phyloP scores from a whole-genome alignment of 2,113 vertebrate species.

The Burhinus bistriatus region DNA sequence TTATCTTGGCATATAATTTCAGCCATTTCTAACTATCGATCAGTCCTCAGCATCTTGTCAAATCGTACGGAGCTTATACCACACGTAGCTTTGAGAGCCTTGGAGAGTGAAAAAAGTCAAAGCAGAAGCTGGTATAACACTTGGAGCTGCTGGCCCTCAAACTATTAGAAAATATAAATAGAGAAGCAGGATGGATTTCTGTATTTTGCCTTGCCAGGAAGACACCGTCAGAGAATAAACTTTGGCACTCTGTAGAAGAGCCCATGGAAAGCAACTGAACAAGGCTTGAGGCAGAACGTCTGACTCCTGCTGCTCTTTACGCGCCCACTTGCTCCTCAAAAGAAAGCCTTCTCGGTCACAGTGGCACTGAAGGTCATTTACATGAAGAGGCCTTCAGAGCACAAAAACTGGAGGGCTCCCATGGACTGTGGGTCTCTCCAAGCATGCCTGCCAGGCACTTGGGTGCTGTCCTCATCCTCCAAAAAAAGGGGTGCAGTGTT shows the following conservation, averaged over 20 bases:
- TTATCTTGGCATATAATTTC: background rate
- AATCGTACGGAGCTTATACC: background rate
- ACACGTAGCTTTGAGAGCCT: background rate
- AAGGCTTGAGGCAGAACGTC: background rate
- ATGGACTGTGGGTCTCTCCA: background rate
- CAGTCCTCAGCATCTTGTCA: background rate
- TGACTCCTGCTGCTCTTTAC: background rate
- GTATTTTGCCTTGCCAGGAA: background rate
- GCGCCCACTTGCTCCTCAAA: background rate
- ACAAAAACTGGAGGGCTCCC: background rate
- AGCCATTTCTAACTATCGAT: background rate
- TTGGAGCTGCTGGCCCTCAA: background rate
- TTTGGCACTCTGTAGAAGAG: background rate
- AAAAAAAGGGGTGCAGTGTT: background rate
- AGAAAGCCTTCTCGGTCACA: background rate
- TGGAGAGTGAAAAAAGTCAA: background rate
- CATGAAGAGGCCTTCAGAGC: background rate
- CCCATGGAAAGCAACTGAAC: background rate
- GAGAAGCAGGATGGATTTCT: background rate
- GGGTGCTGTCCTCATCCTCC: fast-evolving
- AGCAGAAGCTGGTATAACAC: background rate
- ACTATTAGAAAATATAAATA: background rate
- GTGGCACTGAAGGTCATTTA: background rate
- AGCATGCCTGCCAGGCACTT: fast-evolving
- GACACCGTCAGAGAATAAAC: background rate